A percentile compares a stretch with the other conserved stretches of the same genome.
Conservation (phyloP, 2,113 vertebrate genomes). For the Murina feae region DNA sequence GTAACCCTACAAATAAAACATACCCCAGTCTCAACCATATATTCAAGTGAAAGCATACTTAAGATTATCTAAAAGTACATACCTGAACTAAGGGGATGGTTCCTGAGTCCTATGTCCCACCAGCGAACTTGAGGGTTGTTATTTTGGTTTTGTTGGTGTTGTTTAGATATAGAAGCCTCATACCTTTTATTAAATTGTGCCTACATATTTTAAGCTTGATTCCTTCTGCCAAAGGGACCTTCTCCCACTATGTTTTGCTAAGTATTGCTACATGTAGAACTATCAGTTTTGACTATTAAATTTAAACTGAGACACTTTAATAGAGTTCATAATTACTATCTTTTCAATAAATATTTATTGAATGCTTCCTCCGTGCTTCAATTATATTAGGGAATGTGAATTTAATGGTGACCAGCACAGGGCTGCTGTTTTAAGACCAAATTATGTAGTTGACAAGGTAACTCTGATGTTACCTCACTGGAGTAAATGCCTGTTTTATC, state of each 20-base stretch:
- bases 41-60: not conserved
- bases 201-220: not conserved
- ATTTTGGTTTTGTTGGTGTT: not conserved
- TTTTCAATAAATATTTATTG: not conserved
- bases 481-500: not conserved
- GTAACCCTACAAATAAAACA: not conserved
- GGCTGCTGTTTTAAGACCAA: not conserved
- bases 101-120: not conserved
- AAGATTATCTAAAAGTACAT: not conserved
- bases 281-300: not conserved
- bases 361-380: not conserved
- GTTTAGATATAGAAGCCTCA: not conserved
- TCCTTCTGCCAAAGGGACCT: not conserved
- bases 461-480: not conserved
- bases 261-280: not conserved
- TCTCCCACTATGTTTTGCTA: not conserved
- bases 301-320: not conserved
- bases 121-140: not conserved
- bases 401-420: not conserved
- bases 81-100: not conserved
- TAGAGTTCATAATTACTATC: not conserved
- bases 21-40: not conserved
- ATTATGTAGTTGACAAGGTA: not conserved
- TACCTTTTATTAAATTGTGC: not conserved
- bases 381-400: not conserved